Percentiles rank a stretch among this genome's conserved stretches.
These are phyloP conservation scores for Contarinia nasturtii DNA, from an alignment of 1,140 invertebrate species.

Conservation along the genomic window DNA sequence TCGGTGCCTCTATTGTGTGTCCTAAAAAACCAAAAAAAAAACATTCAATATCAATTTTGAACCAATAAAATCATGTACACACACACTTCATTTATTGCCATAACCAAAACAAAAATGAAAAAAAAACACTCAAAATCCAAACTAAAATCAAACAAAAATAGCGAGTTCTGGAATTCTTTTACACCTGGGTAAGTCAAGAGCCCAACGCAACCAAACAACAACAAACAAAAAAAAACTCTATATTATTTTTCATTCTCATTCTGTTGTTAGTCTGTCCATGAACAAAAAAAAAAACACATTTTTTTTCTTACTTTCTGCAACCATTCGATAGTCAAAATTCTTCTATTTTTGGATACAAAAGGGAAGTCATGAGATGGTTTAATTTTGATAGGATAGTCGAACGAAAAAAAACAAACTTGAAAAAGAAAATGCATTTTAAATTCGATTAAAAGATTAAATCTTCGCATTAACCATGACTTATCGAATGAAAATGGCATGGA, in stretches of 20 bases:
- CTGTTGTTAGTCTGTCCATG: conserved; percentile 28
- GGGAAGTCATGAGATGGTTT: too few species aligned
- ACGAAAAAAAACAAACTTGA: neutral
- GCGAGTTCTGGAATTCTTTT: conserved; percentile 94
- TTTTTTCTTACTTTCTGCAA: too few species aligned
- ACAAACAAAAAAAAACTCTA: neutral
- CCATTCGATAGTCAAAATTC: too few species aligned
- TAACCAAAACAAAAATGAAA: conserved; percentile 4
- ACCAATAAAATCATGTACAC: neutral
- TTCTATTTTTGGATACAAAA: too few species aligned
- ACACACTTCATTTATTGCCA: too few species aligned
- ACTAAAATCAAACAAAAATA: conserved; percentile 26
- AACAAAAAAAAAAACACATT: conserved; percentile 18
- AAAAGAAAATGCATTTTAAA: neutral
- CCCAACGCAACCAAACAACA: conserved; percentile 12
- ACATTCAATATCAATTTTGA: too few species aligned
- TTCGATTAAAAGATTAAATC: too few species aligned
- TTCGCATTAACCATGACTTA: too few species aligned
- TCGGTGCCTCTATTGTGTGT: neutral
- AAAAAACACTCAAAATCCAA: conserved; percentile 2
- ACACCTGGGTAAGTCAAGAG: conserved; percentile 85
- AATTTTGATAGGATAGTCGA: conserved; percentile 1
- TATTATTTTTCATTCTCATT: conserved; percentile 27
- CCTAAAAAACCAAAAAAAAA: neutral
- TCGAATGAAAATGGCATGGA: too few species aligned